A percentile compares a stretch with the other conserved stretches of the same genome.
These are phyloP conservation scores for Subanguina moxae DNA, from an alignment of 1,140 invertebrate genomes.

Conservation along the genomic window DNA sequence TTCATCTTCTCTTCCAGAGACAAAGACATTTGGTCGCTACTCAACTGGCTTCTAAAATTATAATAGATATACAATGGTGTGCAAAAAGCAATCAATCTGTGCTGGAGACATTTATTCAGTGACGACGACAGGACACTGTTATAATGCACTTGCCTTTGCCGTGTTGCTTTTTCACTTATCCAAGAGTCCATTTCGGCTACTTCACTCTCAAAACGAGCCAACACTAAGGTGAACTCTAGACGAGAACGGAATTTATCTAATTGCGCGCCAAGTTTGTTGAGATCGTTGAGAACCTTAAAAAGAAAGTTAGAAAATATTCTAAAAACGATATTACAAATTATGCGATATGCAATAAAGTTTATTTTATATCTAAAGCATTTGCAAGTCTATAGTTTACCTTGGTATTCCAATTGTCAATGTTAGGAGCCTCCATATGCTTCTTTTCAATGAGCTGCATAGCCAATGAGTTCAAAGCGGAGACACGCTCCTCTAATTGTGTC, in stretches of 20 bases:
- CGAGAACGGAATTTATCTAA: slow-evolving; percentile 63
- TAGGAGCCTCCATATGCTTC: slow-evolving; percentile 61
- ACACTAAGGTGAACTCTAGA: slow-evolving; percentile 75
- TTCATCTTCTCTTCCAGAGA: slow-evolving; percentile 94
- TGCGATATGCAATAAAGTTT: no score
- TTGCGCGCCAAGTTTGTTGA: slow-evolving; percentile 69
- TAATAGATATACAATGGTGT: no score
- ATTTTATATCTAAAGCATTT: no score
- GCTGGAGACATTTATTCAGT: no score
- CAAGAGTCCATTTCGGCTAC: slow-evolving; percentile 68
- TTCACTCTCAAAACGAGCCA: slow-evolving; percentile 84
- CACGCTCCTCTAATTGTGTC: slow-evolving; percentile 67
- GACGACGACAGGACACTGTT: no score
- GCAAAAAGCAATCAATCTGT: no score
- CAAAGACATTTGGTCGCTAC: slow-evolving; percentile 63
- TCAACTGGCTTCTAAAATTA: slow-evolving; percentile 5
- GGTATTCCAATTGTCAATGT: slow-evolving; percentile 58
- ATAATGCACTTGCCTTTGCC: background rate
- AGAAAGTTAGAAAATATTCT: no score
- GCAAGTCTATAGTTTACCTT: slow-evolving; percentile 25
- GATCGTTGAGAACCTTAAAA: slow-evolving; percentile 37
- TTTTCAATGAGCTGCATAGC: slow-evolving; percentile 56
- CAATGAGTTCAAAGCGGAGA: slow-evolving; percentile 42
- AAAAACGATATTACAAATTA: no score
- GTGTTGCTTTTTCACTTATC: slow-evolving; percentile 88